Evolutionary conservation across 2,888 invertebrate species (phyloP), one percentile per base, ranked within the genome.

Genomic region (Amaurobius ferox): DNA sequence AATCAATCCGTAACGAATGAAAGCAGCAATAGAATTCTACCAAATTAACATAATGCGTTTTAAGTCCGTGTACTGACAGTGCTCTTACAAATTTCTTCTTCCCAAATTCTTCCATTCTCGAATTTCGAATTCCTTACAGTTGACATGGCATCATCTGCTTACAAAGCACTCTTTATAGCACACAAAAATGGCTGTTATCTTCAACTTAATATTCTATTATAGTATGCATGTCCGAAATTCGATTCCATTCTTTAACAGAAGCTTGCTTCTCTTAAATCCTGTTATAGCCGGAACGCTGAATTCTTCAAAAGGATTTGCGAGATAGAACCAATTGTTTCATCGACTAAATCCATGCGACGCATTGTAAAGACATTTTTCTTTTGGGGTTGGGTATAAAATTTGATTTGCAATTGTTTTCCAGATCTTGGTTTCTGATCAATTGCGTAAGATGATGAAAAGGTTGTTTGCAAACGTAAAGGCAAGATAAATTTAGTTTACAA

Each of bases 151-250:
- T 48, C 55, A 13, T 71, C 48, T 55, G 30, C 48, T 55, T 55
- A 23, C 55, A 1, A 55, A 55, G 55, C 55, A 23, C 23, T 55
- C 55, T 55, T 55, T 16, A 55, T 23, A 23, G 19, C 55, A 55
- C 11, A 55, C 55, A 55, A 55, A 55, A 55, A 55, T 55, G 55
- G 44, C 44, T 26, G 28, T 16, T 66, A 71, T 79, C 70, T 61
- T 83, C 62, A 62, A 48, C 61, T 71, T 71, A 85, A 77, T 85
- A 85, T 85, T 85, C 77, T 85, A 85, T 85, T 85, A 85, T 77
- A 55, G 72, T 66, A 71, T 66, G 30, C 77, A 39, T 64, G 66
- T 67, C 48, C 77, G 83, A 77, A 85, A 85, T 85, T 78, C 72
- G 77, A 85, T 85, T 85, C 72, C 71, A 23, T 16, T 19, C 35